phyloP scores from a whole-genome alignment of 53 echinoderm and acorn worm genomes.

The Arbacia lixula region DNA sequence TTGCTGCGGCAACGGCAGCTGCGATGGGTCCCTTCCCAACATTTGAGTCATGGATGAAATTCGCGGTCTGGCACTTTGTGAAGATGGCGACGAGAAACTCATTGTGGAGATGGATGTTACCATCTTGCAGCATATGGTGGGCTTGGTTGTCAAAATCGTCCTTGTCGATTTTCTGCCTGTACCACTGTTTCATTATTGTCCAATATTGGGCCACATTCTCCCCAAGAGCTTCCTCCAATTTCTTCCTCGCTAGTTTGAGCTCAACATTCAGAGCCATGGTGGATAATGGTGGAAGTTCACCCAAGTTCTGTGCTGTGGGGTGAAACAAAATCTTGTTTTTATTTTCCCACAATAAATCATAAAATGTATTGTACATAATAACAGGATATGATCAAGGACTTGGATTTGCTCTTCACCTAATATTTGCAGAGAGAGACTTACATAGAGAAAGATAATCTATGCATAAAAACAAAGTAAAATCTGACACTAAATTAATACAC shows the following conservation, averaged over 20 bases:
- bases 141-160: constrained; percentile 95
- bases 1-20: not conserved
- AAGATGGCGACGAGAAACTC: constrained; percentile 95
- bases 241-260: constrained; percentile 60
- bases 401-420: too few species aligned
- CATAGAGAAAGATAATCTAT: too few species aligned
- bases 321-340: too few species aligned
- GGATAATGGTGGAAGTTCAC: too few species aligned
- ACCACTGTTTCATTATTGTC: constrained; percentile 94
- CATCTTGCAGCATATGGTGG: constrained; percentile 64
- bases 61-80: constrained; percentile 87
- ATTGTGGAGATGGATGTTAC: constrained; percentile 82
- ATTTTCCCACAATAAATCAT: too few species aligned
- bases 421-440: too few species aligned
- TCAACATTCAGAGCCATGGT: constrained; percentile 55
- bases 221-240: constrained; percentile 50
- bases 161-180: constrained; percentile 88
- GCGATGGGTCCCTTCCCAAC: constrained; percentile 41
- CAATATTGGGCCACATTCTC: constrained; percentile 69
- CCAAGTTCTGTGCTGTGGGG: too few species aligned
- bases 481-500: too few species aligned
- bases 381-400: too few species aligned
- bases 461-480: too few species aligned
- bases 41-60: constrained; percentile 47
- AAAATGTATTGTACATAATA: too few species aligned